Conservation (phyloP, 2,797 vertebrate species). For the Novumbra hubbsi region DNA sequence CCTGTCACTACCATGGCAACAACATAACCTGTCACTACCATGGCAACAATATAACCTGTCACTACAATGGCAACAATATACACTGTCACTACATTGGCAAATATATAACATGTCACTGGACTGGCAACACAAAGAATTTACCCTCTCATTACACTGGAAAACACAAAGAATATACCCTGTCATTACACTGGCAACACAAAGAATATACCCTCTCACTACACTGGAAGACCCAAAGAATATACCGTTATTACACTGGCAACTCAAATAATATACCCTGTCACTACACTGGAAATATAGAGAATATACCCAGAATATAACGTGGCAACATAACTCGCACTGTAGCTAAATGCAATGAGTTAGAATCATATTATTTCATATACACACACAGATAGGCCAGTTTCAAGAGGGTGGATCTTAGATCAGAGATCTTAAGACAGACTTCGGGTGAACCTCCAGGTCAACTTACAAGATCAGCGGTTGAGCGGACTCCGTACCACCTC, state of each 20-base stretch:
- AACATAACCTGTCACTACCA: slow-evolving; percentile 11
- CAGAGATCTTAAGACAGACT: neutral
- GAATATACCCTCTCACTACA: too few relatives aligned
- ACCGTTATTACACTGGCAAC: too few relatives aligned
- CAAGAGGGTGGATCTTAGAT: neutral
- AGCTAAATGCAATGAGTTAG: too few relatives aligned
- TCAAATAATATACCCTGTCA: neutral
- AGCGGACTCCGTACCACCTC: neutral
- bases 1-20: neutral
- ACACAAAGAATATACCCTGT: neutral
- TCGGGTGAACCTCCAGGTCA: neutral
- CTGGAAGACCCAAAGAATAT: too few relatives aligned
- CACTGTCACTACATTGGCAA: slow-evolving; percentile 17
- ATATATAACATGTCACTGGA: neutral
- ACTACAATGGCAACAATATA: slow-evolving; percentile 20
- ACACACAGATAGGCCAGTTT: neutral
- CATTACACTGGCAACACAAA: neutral
- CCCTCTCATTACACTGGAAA: neutral
- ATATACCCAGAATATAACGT: too few relatives aligned
- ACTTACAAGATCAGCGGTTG: neutral
- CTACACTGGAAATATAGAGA: too few relatives aligned
- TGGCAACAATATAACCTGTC: neutral
- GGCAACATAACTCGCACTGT: too few relatives aligned
- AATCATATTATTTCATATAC: neutral
- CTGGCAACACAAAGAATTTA: slow-evolving; percentile 19